These are phyloP conservation scores for Perccottus glenii DNA, from an alignment of 2,113 vertebrate genomes.

Conservation along the genomic window DNA sequence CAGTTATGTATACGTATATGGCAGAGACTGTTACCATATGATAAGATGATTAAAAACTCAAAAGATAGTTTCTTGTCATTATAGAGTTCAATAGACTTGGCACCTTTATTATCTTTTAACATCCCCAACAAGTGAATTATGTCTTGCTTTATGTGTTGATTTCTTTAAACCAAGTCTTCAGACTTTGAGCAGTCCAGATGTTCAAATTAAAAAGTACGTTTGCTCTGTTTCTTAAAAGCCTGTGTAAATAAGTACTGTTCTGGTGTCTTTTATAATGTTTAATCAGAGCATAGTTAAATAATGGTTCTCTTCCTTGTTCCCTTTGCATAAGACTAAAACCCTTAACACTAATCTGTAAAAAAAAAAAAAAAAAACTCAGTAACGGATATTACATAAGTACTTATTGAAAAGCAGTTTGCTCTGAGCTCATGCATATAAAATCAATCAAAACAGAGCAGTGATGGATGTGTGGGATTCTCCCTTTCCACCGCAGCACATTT, in stretches of 20 bases:
- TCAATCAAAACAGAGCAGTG: conserved; percentile 21
- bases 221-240: conserved; percentile 1
- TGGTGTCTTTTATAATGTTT: conserved; percentile 39
- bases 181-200: conserved; percentile 10
- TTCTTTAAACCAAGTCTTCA: conserved; percentile 14
- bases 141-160: conserved; percentile 9
- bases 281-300: conserved; percentile 60
- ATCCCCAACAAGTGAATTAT: conserved; percentile 12
- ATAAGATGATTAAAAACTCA: too few relatives aligned
- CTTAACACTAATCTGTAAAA: conserved; percentile 19
- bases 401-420: conserved; percentile 13
- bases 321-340: conserved; percentile 37
- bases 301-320: conserved; percentile 13
- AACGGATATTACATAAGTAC: conserved; percentile 5
- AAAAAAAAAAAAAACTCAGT: conserved; percentile 8
- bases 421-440: conserved; percentile 24
- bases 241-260: conserved; percentile 56
- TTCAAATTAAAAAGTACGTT: conserved; percentile 11
- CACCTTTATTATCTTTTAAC: conserved; percentile 2
- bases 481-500: not conserved
- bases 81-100: not conserved
- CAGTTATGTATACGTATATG: too few relatives aligned
- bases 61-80: not conserved
- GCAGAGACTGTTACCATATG: not conserved
- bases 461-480: conserved; percentile 25